These are phyloP conservation scores for Yponomeuta evonymella DNA, from an alignment of 2,888 invertebrate species.

Conservation along the genomic window DNA sequence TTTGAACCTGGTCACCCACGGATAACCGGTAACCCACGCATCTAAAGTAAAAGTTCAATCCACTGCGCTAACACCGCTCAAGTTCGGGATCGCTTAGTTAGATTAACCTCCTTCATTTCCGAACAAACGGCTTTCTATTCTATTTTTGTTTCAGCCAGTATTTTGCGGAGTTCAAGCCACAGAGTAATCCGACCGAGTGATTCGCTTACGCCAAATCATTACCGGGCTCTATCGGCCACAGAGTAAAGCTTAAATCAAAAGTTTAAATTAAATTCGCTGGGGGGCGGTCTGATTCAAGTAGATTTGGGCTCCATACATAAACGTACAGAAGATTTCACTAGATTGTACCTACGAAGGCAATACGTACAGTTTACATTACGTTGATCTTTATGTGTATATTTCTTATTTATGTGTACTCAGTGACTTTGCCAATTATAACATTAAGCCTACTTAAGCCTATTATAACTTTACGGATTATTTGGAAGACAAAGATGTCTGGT, in stretches of 20 bases:
- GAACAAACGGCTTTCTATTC: background rate
- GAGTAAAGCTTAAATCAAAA: background rate
- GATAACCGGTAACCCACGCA: too few relatives aligned
- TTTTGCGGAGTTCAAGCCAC: background rate
- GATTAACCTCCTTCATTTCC: background rate
- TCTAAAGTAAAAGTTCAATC: too few relatives aligned
- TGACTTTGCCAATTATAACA: too few relatives aligned
- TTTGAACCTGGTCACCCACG: too few relatives aligned
- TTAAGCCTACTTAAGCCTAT: too few relatives aligned
- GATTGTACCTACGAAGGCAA: too few relatives aligned
- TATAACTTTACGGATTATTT: too few relatives aligned
- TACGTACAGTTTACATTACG: too few relatives aligned
- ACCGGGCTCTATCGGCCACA: background rate
- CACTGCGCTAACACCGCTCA: background rate
- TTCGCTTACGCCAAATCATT: background rate
- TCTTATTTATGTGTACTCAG: too few relatives aligned
- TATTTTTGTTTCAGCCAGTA: background rate
- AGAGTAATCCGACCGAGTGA: background rate
- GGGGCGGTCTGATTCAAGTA: constrained; percentile 1
- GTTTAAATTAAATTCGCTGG: constrained; percentile 4
- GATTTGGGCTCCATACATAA: background rate
- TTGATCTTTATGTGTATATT: too few relatives aligned
- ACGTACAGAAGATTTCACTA: background rate
- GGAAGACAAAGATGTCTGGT: too few relatives aligned
- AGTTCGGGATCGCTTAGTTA: background rate